Base-by-base conservation (phyloP, 2,888 invertebrate genomes). In the Conistra vaccinii region DNA sequence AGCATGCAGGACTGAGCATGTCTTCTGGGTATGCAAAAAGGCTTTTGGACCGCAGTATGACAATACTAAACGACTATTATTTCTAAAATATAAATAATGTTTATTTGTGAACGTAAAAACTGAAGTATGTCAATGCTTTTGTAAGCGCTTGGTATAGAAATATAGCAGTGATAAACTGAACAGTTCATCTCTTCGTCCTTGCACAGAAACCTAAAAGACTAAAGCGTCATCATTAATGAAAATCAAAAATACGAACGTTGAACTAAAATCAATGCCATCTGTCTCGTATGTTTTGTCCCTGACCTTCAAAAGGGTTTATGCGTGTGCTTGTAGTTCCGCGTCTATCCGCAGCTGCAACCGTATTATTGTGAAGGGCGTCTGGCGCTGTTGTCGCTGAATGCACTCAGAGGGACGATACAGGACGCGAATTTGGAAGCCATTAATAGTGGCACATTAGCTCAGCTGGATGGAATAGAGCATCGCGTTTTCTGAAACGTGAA, bases 401-500 rank as follows among this genome's bases (percentile, higher is more conserved):
- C 70, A 70, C 63, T 29, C 10, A 7, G n/a, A 60, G 35, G 45
- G 29, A 62, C 17, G 63, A 72, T 20, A 75, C 63, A 63, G 63
- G 48, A 63, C 39, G 14, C 39, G 2, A 51, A 51, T 58, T 75
- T 51, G n/a, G 20, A 29, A n/a, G 0, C 10, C 1, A 6, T 39
- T 57, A 5, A 20, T 29, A 32, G 53, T 6, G 73, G 73, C 73
- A 57, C 73, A 71, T 71, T 74, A 74, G 73, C 74, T 74, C 66
- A 76, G 75, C 32, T 74, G 75, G 75, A 29, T 75, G 73, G 63
- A 10, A 35, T 26, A 76, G 69, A 76, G 76, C 76, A 75, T 76
- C 76, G n/a, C 61, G 55, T 61, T 62, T 29, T 48, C 72, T 20
- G 5, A 68, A 61, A 66, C 45, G 76, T 23, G 76, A 65, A 74